Evolutionary conservation across 2,888 invertebrate species (phyloP).

Genomic region (Lymantria monacha): DNA sequence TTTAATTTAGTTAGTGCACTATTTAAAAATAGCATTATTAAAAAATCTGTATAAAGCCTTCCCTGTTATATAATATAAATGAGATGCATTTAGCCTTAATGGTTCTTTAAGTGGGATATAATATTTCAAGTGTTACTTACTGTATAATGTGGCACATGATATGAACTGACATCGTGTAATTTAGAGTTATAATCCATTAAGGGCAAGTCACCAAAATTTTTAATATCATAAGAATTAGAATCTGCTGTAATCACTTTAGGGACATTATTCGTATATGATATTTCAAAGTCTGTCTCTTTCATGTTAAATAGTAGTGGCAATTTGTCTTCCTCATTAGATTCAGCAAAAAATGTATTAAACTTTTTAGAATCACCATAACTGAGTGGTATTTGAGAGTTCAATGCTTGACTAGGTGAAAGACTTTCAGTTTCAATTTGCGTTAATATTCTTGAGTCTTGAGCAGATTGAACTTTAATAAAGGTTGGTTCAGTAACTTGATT

Average conservation of each 20-base stretch:
- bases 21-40: too few relatives aligned
- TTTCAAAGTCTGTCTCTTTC: constrained; percentile 52
- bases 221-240: constrained; percentile 51
- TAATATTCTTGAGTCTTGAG: background rate
- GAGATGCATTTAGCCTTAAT: too few relatives aligned
- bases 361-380: background rate
- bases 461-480: background rate
- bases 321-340: constrained; percentile 45
- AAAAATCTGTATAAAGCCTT: too few relatives aligned
- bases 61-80: too few relatives aligned
- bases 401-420: background rate
- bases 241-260: constrained; percentile 49
- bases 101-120: too few relatives aligned
- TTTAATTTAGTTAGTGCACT: too few relatives aligned
- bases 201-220: constrained; percentile 64
- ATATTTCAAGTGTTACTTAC: constrained; percentile 50
- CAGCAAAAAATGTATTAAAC: constrained; percentile 6
- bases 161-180: constrained; percentile 63
- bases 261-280: constrained; percentile 59
- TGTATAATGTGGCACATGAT: constrained; percentile 72
- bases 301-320: constrained; percentile 61
- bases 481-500: background rate
- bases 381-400: background rate
- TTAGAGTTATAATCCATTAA: constrained; percentile 64
- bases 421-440: background rate